Evolutionary conservation across 2,113 vertebrate genomes (phyloP).

Genomic region (Tenebrosternarchus preto): DNA sequence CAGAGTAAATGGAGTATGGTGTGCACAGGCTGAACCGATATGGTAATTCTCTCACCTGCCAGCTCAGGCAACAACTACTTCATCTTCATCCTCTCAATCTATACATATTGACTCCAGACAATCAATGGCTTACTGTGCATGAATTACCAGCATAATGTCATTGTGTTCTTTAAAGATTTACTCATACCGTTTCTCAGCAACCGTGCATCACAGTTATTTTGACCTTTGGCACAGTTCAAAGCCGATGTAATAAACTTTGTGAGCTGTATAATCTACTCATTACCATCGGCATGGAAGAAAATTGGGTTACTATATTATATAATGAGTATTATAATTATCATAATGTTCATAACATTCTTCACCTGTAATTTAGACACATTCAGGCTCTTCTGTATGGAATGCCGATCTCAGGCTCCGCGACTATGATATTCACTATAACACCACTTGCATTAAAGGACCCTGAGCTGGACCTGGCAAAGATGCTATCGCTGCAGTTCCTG

Average conservation of each 20-base stretch:
- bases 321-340: constrained; percentile 26
- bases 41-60: not conserved
- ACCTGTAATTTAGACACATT: not conserved
- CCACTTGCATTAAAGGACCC: no score
- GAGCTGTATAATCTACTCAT: constrained; percentile 34
- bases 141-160: not conserved
- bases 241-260: constrained; percentile 36
- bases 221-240: constrained; percentile 35
- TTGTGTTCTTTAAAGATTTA: constrained; percentile 18
- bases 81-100: constrained; percentile 34
- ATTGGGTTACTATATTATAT: constrained; percentile 34
- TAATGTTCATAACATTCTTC: not conserved
- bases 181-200: not conserved
- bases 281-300: constrained; percentile 8
- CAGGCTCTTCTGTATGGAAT: not conserved
- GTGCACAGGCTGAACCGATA: not conserved
- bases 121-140: constrained; percentile 17
- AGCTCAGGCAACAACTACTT: constrained; percentile 22
- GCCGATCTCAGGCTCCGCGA: no score
- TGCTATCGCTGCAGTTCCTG: no score
- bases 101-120: constrained; percentile 30
- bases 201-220: constrained; percentile 15
- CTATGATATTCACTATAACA: no score
- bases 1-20: constrained; percentile 2
- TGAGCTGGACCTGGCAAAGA: no score